Evolutionary conservation across 1,140 invertebrate species (phyloP).

Genomic region (Zaprionus nigranus): DNA sequence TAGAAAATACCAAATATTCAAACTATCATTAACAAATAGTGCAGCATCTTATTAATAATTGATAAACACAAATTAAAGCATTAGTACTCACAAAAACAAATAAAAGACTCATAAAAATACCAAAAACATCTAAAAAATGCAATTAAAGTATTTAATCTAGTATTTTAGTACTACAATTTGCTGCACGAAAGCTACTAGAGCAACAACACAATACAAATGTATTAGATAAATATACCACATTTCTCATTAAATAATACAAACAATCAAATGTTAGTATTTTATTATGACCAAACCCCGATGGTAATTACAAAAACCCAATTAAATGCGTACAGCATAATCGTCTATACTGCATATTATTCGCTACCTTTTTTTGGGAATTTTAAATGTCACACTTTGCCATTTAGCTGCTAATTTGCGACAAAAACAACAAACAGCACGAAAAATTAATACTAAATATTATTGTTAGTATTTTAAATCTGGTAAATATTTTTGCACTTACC

Average conservation of each 20-base stretch:
- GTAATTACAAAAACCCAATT: slow-evolving; percentile 1
- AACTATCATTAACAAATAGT: too few species aligned
- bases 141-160: not conserved
- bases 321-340: not conserved
- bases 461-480: slow-evolving; percentile 4
- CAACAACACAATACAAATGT: not conserved
- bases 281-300: not conserved
- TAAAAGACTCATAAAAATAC: not conserved
- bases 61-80: not conserved
- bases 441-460: slow-evolving; percentile 13
- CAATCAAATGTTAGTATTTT: not conserved
- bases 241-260: not conserved
- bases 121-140: not conserved
- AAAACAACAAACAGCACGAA: not conserved
- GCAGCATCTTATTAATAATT: too few species aligned
- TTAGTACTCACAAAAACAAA: not conserved
- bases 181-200: not conserved
- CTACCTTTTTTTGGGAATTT: not conserved
- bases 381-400: not conserved
- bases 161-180: not conserved
- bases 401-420: not conserved
- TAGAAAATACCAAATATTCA: too few species aligned
- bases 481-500: slow-evolving; percentile 10
- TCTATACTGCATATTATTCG: not conserved
- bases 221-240: not conserved